Base-by-base conservation (phyloP, 1,140 invertebrate genomes). In the Augochlora pura region DNA sequence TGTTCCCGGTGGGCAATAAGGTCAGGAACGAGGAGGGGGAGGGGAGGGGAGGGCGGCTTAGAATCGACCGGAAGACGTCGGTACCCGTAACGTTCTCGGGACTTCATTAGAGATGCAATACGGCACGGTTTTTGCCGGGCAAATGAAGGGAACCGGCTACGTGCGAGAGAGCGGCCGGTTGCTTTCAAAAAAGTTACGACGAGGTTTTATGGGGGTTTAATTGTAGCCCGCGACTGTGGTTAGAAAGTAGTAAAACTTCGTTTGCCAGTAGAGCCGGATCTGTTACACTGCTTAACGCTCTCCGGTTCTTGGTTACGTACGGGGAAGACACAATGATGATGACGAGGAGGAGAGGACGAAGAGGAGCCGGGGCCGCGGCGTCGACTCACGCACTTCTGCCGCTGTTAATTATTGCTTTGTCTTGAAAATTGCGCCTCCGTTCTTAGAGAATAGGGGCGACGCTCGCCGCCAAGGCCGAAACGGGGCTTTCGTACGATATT, bases 161-260 rank as follows among this genome's bases (percentile, higher is more conserved):
- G 71, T 54, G 84, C 42, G 74, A 66, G 83, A 78, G 78, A 77
- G 76, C 62, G 70, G 86, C 78, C 84, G 87, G 82, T 68, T 66
- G 82, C 78, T 83, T 88, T 88, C 85, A 89, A 91, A 91, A 91
- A 91, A 91, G 87, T 91, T 91, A 91, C 85, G 89, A 90, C 81
- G 78, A 88, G 76, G 85, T 91, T 78, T 91, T 91, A 91, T 90
- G 90, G 80, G 81, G 88, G 87, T 91, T 91, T 91, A 91, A 91
- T 91, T 91, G 91, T 91, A 91, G 87, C 75, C 88, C 83, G 82
- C 81, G 87, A 90, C 85, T 89, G 88, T 89, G 88, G 90, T 91
- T 91, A 91, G 87, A 91, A 91, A 91, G 89, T 91, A 91, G 87
- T 91, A 91, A 91, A 91, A 90, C 81, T 83, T 88, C 85, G 85